Percentiles rank a stretch among this genome's conserved stretches.
Evolutionary conservation across 92 coral and sea anemone genomes (phyloP).

Genomic region (Phenganax marumi): DNA sequence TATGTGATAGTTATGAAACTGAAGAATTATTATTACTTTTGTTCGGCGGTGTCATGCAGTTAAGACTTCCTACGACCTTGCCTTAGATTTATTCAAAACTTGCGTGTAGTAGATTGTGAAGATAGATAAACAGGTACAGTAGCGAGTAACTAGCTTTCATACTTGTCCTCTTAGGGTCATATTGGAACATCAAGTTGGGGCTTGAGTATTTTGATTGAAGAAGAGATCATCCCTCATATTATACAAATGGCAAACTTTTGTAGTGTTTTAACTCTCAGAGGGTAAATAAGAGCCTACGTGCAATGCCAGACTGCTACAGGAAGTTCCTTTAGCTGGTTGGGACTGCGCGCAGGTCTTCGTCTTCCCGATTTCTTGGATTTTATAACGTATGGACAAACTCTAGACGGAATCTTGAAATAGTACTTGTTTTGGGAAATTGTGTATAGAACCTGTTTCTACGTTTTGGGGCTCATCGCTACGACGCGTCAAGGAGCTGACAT

Average conservation of each 20-base stretch:
- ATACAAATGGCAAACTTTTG: slow-evolving; percentile 87
- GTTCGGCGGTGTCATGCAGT: no score
- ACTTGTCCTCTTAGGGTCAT: slow-evolving; percentile 69
- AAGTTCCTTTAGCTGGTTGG: neutral
- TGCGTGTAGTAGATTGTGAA: neutral
- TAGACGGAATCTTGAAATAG: neutral
- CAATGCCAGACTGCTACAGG: neutral
- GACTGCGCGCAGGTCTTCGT: neutral
- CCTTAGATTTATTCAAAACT: neutral
- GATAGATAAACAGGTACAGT: neutral
- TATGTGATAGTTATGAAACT: slow-evolving; percentile 42
- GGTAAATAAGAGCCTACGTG: slow-evolving; percentile 55
- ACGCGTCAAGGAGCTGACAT: slow-evolving; percentile 95
- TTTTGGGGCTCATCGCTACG: slow-evolving; percentile 88
- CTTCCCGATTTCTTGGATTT: no score
- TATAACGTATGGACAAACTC: no score
- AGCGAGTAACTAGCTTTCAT: neutral
- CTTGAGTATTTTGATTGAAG: slow-evolving; percentile 83
- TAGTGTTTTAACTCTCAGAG: slow-evolving; percentile 78
- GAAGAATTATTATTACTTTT: neutral
- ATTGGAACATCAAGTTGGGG: slow-evolving; percentile 97
- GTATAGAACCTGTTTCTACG: slow-evolving; percentile 84
- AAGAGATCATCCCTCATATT: slow-evolving; percentile 85
- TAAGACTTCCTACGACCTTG: no score
- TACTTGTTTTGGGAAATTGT: neutral